phyloP scores from a whole-genome alignment of 2,797 vertebrate species.

The Myotis pilosus region DNA sequence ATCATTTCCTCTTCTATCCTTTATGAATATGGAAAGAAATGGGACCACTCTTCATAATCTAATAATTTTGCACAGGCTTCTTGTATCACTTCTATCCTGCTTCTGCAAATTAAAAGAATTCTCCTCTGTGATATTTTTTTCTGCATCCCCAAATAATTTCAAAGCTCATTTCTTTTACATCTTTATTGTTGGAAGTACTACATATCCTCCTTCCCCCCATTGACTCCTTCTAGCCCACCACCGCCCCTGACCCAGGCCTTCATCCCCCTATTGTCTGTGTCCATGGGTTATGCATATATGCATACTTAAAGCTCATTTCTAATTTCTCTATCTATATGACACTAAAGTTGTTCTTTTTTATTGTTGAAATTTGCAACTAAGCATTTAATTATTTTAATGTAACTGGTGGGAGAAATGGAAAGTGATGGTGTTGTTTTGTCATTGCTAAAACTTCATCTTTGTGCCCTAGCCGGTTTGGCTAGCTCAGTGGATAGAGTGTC shows the following conservation, averaged over 20 bases:
- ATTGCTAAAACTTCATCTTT: slow-evolving; percentile 14
- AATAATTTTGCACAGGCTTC: neutral
- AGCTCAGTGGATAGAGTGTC: too few relatives aligned
- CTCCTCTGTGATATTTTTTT: neutral
- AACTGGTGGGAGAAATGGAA: neutral
- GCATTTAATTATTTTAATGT: neutral
- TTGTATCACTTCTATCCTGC: neutral
- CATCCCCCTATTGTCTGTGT: too few relatives aligned
- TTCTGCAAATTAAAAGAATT: neutral
- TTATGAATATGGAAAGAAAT: neutral
- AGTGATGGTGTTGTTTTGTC: neutral
- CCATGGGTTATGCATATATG: too few relatives aligned
- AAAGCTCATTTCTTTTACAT: neutral
- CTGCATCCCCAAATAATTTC: neutral
- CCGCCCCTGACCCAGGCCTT: too few relatives aligned
- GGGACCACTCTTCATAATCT: neutral
- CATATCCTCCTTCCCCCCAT: too few relatives aligned
- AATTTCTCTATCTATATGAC: neutral
- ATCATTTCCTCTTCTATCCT: neutral
- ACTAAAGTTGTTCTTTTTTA: neutral
- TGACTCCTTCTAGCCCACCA: too few relatives aligned
- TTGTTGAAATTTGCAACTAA: slow-evolving; percentile 32
- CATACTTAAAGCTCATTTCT: neutral
- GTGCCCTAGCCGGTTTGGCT: neutral
- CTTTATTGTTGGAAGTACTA: too few relatives aligned